phyloP scores from a whole-genome alignment of 1,140 invertebrate genomes.

The Glossosoma conforme region DNA sequence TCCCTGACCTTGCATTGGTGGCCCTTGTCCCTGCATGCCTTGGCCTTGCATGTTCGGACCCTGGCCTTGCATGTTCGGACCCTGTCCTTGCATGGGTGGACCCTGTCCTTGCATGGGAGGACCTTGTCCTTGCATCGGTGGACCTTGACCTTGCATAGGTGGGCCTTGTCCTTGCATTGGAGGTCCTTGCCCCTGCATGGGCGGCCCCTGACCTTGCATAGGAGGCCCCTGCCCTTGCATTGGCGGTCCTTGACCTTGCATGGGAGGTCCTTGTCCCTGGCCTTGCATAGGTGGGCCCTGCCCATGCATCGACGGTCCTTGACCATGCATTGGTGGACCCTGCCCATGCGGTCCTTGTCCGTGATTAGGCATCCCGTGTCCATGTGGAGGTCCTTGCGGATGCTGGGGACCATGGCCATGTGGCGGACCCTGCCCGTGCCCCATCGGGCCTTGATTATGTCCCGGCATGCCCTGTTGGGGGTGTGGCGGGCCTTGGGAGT shows the following conservation, averaged over 20 bases:
- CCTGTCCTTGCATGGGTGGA: conserved; percentile 9
- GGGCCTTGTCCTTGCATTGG: conserved; percentile 20
- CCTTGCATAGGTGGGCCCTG: conserved; percentile 18
- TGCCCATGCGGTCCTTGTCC: conserved; percentile 9
- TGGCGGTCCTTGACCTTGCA: conserved; percentile 23
- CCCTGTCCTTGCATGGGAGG: conserved; percentile 13
- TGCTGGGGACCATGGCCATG: conserved; percentile 8
- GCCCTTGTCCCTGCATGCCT: conserved; percentile 18
- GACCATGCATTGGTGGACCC: conserved; percentile 22
- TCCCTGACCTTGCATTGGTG: conserved; percentile 18
- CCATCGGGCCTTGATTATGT: too few species aligned
- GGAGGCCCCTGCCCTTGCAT: conserved; percentile 22
- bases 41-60: conserved; percentile 15
- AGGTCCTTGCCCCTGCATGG: not conserved
- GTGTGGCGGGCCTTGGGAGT: conserved; percentile 23
- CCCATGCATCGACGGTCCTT: conserved; percentile 25
- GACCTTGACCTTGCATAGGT: conserved; percentile 19
- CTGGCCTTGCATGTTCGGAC: conserved; percentile 15
- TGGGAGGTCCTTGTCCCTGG: conserved; percentile 23
- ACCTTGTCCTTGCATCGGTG: conserved; percentile 19
- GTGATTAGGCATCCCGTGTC: conserved; percentile 6
- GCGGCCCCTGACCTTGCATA: conserved; percentile 17
- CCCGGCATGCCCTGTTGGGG: conserved; percentile 21
- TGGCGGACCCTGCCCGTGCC: conserved; percentile 14
- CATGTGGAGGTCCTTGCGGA: not conserved